Base-by-base conservation (phyloP, 1,140 invertebrate species). In the Lordiphosa collinella region DNA sequence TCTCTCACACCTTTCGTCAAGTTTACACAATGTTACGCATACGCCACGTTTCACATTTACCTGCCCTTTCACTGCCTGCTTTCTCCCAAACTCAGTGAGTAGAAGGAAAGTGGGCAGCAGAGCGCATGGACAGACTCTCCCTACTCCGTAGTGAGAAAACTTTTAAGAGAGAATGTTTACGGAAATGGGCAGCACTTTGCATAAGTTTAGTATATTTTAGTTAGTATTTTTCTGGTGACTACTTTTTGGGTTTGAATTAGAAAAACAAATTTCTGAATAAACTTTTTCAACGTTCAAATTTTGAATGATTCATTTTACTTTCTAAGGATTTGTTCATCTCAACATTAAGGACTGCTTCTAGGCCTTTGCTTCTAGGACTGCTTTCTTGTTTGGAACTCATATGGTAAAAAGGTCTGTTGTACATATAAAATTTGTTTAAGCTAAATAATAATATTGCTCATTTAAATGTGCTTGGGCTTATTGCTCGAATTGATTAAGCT, bases 1-100 rank as follows among this genome's bases (percentile, higher is more conserved):
- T 43, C 43, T 49, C 38, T 61, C 44, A 35, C 54, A 68, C 56
- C 62, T 66, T 70, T 66, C 66, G 62, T 66, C 47, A 66, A 70
- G 63, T 66, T 66, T 52, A 66, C 51, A 50, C 47, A 49, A 49
- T 49, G 47, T 49, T 56, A 52, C 52, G 47, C 59, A 67, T 63
- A 67, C 59, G 64, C 31, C 47, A 36, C 16, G 32, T 4, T 49
- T 8, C 32, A 34, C 47, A 49, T 63, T 61, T 29, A 67, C 64
- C 64, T 67, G 64, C 14, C 53, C 51, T 53, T 43, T 41, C 16
- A 36, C 16, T 48, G 40, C 38, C 31, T 43, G 32, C 7, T 44
- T 50, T 50, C 36, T 16, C 46, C 34, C 38, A 16, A 32, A 16
- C 34, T 29, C 32, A 12, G 37, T 37, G 11, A 14, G 12, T 38